Conservation (phyloP, 37 sponge, comb jelly and placozoan genomes). For the Lycopodina hypogea region DNA sequence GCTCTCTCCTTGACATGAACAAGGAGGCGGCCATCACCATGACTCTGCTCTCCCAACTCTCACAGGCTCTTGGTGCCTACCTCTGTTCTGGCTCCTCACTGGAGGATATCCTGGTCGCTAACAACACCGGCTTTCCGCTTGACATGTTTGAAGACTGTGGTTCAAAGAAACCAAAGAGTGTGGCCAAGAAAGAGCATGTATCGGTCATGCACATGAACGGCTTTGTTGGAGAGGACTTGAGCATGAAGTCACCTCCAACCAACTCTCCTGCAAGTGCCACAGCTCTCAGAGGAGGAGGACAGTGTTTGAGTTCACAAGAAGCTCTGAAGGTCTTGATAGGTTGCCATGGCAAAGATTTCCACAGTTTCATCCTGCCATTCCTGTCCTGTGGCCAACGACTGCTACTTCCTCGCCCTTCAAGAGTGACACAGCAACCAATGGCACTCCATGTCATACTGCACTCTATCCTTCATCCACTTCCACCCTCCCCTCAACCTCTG, state of each 20-base stretch:
- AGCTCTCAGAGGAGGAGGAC: background rate
- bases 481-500: background rate
- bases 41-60: constrained; percentile 18
- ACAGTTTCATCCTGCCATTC: constrained; percentile 27
- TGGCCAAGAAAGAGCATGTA: background rate
- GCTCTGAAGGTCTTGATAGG: constrained; percentile 25
- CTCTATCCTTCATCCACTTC: background rate
- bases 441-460: background rate
- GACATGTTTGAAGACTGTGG: constrained; percentile 23
- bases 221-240: no score
- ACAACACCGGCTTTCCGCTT: constrained; percentile 32
- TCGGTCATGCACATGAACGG: no score
- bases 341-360: constrained; percentile 7
- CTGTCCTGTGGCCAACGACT: background rate
- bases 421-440: background rate
- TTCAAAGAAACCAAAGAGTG: constrained; percentile 1
- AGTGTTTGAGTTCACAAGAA: no score
- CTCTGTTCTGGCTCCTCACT: constrained; percentile 3
- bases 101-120: constrained; percentile 17
- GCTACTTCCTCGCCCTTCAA: background rate
- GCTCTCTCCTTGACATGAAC: constrained; percentile 26
- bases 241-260: background rate
- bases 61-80: constrained; percentile 10
- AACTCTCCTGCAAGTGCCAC: no score
- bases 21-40: background rate